These are phyloP conservation scores for Temnothorax ravouxi DNA, from an alignment of 2,888 invertebrate species.

Conservation along the genomic window DNA sequence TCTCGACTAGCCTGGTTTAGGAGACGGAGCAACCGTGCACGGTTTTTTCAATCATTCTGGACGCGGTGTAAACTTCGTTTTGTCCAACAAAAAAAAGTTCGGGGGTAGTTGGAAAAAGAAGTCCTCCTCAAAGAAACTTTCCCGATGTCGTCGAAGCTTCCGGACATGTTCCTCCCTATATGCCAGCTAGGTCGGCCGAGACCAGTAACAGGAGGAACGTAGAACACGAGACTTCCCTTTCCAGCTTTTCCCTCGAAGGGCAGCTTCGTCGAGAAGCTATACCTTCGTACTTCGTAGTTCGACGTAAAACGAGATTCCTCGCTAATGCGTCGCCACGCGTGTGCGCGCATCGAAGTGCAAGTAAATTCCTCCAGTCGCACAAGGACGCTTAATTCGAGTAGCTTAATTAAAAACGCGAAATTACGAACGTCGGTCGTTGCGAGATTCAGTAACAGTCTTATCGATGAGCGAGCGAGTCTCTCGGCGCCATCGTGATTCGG, in stretches of 20 bases:
- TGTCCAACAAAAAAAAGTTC: slow-evolving; percentile 2
- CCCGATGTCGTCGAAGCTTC: not conserved
- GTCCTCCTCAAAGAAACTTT: not conserved
- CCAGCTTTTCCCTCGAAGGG: not conserved
- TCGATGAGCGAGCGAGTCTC: slow-evolving; percentile 52
- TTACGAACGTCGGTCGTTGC: slow-evolving; percentile 55
- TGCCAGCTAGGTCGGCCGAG: not conserved
- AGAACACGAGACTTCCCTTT: not conserved
- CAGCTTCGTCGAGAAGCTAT: not conserved
- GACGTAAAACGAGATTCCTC: slow-evolving; percentile 10
- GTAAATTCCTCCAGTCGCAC: slow-evolving; percentile 29
- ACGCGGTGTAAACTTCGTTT: slow-evolving; percentile 28
- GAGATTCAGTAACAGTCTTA: slow-evolving; percentile 56
- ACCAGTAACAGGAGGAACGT: not conserved
- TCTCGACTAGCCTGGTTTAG: slow-evolving; percentile 18
- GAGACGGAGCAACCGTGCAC: slow-evolving; percentile 26
- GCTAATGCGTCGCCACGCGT: not conserved
- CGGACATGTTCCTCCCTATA: not conserved
- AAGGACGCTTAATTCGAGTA: slow-evolving; percentile 22
- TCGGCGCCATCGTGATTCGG: slow-evolving; percentile 55
- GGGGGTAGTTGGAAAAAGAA: not conserved
- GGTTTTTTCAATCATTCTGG: slow-evolving; percentile 19
- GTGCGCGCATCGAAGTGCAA: not conserved
- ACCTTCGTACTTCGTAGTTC: slow-evolving; percentile 13
- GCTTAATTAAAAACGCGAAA: slow-evolving; percentile 53